Evolutionary conservation across 2,113 vertebrate species (phyloP).

Genomic region (Murina feae): DNA sequence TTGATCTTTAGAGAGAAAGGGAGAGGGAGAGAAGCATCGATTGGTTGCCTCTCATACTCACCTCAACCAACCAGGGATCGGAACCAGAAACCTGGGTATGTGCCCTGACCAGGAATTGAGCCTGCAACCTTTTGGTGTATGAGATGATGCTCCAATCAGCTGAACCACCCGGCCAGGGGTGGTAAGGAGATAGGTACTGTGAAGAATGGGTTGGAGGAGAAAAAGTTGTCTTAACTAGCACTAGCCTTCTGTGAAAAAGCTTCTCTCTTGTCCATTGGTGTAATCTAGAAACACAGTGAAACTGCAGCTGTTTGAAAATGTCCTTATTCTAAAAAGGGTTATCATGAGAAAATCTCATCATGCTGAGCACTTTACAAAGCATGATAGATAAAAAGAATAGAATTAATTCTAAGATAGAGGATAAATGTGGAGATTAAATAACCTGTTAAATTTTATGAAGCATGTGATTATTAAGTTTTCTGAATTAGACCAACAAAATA

Average conservation of each 20-base stretch:
- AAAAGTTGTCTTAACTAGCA: slow-evolving; percentile 13
- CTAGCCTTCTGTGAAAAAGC: neutral
- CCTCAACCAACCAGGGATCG: neutral
- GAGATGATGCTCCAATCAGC: neutral
- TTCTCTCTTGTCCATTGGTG: neutral
- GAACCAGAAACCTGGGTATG: neutral
- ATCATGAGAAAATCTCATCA: slow-evolving; percentile 11
- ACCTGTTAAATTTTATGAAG: neutral
- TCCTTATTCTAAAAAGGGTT: neutral
- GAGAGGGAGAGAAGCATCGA: neutral
- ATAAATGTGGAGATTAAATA: neutral
- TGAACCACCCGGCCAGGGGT: neutral
- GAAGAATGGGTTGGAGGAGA: neutral
- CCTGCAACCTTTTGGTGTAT: neutral
- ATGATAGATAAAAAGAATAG: neutral
- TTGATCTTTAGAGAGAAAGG: neutral
- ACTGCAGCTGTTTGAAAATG: slow-evolving; percentile 1
- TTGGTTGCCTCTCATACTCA: neutral
- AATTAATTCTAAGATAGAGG: neutral
- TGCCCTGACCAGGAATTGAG: neutral
- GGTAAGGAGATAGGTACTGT: neutral
- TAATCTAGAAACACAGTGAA: neutral
- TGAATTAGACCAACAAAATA: neutral
- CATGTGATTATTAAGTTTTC: slow-evolving; percentile 8
- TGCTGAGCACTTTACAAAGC: neutral